Base-by-base conservation (phyloP, 2,888 invertebrate genomes). In the Empis livida region DNA sequence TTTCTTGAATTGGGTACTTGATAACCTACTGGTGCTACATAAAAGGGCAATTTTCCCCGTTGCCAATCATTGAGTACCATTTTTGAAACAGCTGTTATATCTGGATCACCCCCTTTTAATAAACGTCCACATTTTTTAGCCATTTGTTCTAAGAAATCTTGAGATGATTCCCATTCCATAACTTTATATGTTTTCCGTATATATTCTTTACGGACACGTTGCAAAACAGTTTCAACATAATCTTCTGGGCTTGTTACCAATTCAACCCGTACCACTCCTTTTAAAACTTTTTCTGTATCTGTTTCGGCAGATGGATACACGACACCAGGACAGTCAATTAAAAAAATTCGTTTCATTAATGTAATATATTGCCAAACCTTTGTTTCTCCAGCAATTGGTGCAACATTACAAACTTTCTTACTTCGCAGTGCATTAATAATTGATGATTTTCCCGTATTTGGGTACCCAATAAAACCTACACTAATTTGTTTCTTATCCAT, bases 331-430 rank as follows among this genome's bases (percentile, higher is more conserved):
- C 97, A 99, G 73, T 99, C 99, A 57, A 99, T 96, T 13, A 99
- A 74, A 67, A 89, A 99, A 62, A 99, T 97, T 57, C 91, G 78
- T 58, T 81, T 82, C 97, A 99, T 99, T 46, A 99, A 71, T 1
- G 97, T 96, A 39, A 99, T 94, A 64, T 99, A 99, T 67, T 99
- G 99, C 99, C 99, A 99, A 2, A 97, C 95, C 73, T 92, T 92
- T 1, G 91, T 92, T 70, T 92, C 91, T 6, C 99, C 99, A 48
- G 99, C 97, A 60, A 99, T 92, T 0, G 99, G 99, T 5, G 99
- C 99, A 1, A 87, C 95, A 68, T 95, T 99, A 67, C 99, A 99
- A 0, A 99, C 99, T 71, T 99, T 96, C 62, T 96, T 95, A 10
- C 89, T 85, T 47, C 92, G 77, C 47, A 99, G 71, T 0, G 99